Percentiles rank a stretch among this genome's conserved stretches.
Evolutionary conservation across 1,140 invertebrate genomes (phyloP).

Genomic region (Drepana arcuata): DNA sequence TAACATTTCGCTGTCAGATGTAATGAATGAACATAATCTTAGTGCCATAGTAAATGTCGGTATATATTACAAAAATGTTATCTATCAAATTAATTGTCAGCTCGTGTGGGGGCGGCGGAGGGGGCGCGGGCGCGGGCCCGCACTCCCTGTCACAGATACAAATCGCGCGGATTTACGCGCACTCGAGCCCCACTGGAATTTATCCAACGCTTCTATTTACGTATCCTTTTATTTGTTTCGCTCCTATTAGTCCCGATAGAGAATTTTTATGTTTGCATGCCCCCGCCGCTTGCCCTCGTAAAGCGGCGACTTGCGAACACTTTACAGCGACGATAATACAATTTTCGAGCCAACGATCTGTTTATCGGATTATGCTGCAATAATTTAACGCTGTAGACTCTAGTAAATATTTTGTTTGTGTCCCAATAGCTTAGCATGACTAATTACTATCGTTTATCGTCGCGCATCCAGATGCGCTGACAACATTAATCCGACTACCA

Average conservation of each 20-base stretch:
- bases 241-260: conserved; percentile 70
- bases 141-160: conserved; percentile 66
- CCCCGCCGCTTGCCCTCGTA: conserved; percentile 58
- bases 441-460: conserved; percentile 55
- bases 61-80: conserved; percentile 22
- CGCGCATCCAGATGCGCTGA: conserved; percentile 50
- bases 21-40: too few species aligned
- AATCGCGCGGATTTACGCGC: conserved; percentile 69
- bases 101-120: conserved; percentile 17
- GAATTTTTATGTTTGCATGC: conserved; percentile 70
- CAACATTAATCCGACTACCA: conserved; percentile 29
- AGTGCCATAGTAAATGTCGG: neutral
- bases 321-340: conserved; percentile 64
- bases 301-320: conserved; percentile 61
- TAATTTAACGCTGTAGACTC: conserved; percentile 38
- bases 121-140: conserved; percentile 20
- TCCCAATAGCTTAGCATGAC: conserved; percentile 41
- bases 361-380: conserved; percentile 64
- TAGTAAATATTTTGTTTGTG: conserved; percentile 61
- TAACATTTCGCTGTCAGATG: too few species aligned
- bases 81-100: conserved; percentile 61
- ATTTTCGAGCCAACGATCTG: conserved; percentile 56
- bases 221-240: conserved; percentile 71
- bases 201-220: conserved; percentile 66
- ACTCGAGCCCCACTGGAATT: conserved; percentile 66